Evolutionary conservation across 2,888 invertebrate species (phyloP).

Genomic region (Ptychoptera albimana): DNA sequence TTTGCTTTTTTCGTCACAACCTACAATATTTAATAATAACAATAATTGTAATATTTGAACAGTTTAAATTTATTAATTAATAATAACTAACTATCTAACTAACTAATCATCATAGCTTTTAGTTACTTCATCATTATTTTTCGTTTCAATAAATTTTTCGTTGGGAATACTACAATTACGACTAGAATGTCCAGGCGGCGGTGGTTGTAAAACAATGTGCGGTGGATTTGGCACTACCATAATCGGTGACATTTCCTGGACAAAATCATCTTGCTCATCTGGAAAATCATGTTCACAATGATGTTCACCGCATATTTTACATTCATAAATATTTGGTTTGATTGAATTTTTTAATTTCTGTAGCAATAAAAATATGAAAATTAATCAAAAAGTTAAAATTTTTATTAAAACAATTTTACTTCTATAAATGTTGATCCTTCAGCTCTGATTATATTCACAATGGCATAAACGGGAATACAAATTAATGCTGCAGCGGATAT

Average conservation of each 20-base stretch:
- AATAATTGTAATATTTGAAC: too few relatives aligned
- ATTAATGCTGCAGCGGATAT: slow-evolving; percentile 68
- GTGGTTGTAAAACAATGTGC: slow-evolving; percentile 11
- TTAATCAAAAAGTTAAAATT: background rate
- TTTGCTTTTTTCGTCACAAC: too few relatives aligned
- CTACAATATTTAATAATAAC: too few relatives aligned
- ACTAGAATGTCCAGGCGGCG: slow-evolving; percentile 9
- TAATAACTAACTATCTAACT: too few relatives aligned
- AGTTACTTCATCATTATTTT: too few relatives aligned
- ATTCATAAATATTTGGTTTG: slow-evolving; percentile 60
- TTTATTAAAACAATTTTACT: slow-evolving; percentile 33
- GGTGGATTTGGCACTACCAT: slow-evolving; percentile 8
- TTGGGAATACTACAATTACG: background rate
- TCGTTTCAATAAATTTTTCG: background rate
- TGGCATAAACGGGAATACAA: slow-evolving; percentile 71
- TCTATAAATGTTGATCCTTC: slow-evolving; percentile 54
- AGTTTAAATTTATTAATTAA: too few relatives aligned
- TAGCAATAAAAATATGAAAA: slow-evolving; percentile 3
- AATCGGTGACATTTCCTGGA: slow-evolving; percentile 26
- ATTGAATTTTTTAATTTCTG: slow-evolving; percentile 63
- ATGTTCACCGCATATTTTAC: slow-evolving; percentile 54
- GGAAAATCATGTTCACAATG: slow-evolving; percentile 53
- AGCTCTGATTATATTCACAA: slow-evolving; percentile 51
- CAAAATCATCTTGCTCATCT: slow-evolving; percentile 33
- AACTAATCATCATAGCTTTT: too few relatives aligned